Base-by-base conservation (phyloP, 2,113 vertebrate genomes). In the Prochilodus magdalenae region DNA sequence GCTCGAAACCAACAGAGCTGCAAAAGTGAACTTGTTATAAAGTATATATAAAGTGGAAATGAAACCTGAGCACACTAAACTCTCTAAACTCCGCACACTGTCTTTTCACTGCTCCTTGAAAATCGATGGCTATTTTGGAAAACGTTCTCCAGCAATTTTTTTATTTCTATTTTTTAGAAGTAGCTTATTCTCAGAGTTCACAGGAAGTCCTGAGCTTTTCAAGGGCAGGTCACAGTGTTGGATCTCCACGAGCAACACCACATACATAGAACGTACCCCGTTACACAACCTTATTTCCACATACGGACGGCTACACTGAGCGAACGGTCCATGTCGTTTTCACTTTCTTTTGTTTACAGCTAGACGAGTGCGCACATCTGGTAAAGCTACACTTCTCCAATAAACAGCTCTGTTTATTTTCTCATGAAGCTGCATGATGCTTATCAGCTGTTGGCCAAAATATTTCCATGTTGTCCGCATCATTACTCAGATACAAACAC, bases 401-500 rank as follows among this genome's bases (percentile, higher is more conserved):
- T 75, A 77, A 77, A 72, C 47, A 77, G 15, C 53, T 24, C 40
- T 74, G 83, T 85, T 85, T 79, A 77, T 53, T 74, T 63, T 30
- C 51, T 77, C 15, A 26, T 57, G 36, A 82, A 16, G 70, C 44
- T 71, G 53, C 63, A 4, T 79, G 76, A 82, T 81, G 49, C 65
- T 81, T 78, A 78, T 67, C 44, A 70, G 40, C 71, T 82, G 53
- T 73, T 85, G 70, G 72, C 62, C 65, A 51, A 69, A 72, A 74
- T 33, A 22, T 85, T 72, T 69, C 69, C 76, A 47, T 5, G 7
- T 49, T 62, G 30, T 36, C 12, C 40, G 26, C 29, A 49, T 30
- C 69, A 70, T 82, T 74, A 47, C 62, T 81, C 40, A 80, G 3
- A 44, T 27, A 22, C 22, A 62, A 51, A 51, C 27, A 22, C 30